Evolutionary conservation across 1,140 invertebrate genomes (phyloP), one percentile per base, ranked within the genome.

Genomic region (Panagrolaimus sp.): DNA sequence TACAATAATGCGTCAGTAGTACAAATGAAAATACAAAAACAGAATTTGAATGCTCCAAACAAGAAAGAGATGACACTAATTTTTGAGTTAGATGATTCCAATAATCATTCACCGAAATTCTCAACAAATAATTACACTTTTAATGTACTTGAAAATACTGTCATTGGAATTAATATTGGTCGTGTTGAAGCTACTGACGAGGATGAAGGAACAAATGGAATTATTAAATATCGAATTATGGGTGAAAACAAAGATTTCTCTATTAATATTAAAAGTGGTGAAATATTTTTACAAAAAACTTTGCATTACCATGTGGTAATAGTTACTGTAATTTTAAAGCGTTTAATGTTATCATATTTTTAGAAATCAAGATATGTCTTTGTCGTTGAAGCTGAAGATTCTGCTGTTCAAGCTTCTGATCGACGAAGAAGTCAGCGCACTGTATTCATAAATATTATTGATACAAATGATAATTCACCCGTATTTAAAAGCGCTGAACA

Each of bases 131-230:
- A 44, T 16, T 53, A 53, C 2, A 64, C 47, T 3, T 77, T 65
- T 31, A 57, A 47, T 9, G 48, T 74, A 9, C 75, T 63, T 44
- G 73, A 74, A 31, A 51, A 64, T 57, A 66, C 70, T 14, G 57
- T 42, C 5, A 65, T 74, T 61, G 73, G 72, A 77, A 69, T 61
- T 13, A 63, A 72, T 63, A 80, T 85, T 1, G 82, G 81, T 8
- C 82, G 77, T 23, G 72, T 86, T 11, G 78, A 78, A 9, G 85
- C 85, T 5, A 72, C 46, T 31, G 85, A 86, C 74, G 77, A 79
- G 7, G 85, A 86, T 80, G 81, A 83, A 67, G 85, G 84, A 1
- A 71, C 66, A 2, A 86, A 86, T 79, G 85, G 84, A 31, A 68
- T 78, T 8, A 72, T 85, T 5, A 68, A 45, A 20, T 73, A 57